Conservation (phyloP, 2,113 vertebrate genomes). For the Etheostoma spectabile region DNA sequence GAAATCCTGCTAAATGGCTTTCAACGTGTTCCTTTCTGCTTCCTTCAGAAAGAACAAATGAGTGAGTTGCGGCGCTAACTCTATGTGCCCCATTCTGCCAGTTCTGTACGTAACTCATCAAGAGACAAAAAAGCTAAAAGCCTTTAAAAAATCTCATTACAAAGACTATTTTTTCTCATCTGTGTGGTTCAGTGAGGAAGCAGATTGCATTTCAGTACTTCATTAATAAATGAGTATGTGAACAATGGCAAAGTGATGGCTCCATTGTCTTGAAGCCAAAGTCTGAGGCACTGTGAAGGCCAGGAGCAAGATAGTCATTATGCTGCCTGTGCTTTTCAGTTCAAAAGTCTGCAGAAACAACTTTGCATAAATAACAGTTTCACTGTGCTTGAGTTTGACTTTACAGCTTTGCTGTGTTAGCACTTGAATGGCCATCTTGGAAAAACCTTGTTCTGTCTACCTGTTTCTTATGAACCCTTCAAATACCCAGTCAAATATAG, state of each 20-base stretch:
- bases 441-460: constrained; percentile 19
- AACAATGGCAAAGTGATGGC: constrained; percentile 74
- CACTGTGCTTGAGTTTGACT: constrained; percentile 9
- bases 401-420: neutral
- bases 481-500: constrained; percentile 7
- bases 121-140: constrained; percentile 65
- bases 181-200: constrained; percentile 77
- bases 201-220: constrained; percentile 81
- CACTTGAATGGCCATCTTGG: neutral
- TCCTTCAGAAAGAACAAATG: constrained; percentile 51
- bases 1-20: constrained; percentile 31
- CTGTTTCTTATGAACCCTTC: constrained; percentile 11
- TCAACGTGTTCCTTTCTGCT: constrained; percentile 12
- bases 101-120: constrained; percentile 56
- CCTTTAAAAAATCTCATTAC: constrained; percentile 75
- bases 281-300: constrained; percentile 52
- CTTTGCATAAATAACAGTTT: constrained; percentile 24
- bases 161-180: constrained; percentile 77
- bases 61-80: neutral
- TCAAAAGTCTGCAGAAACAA: constrained; percentile 26
- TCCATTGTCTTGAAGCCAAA: constrained; percentile 71
- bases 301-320: constrained; percentile 50
- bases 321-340: constrained; percentile 34
- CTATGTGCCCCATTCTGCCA: constrained; percentile 22
- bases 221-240: constrained; percentile 79